Base-by-base conservation (phyloP, 2,113 vertebrate genomes). In the Actenoides lindsayi region DNA sequence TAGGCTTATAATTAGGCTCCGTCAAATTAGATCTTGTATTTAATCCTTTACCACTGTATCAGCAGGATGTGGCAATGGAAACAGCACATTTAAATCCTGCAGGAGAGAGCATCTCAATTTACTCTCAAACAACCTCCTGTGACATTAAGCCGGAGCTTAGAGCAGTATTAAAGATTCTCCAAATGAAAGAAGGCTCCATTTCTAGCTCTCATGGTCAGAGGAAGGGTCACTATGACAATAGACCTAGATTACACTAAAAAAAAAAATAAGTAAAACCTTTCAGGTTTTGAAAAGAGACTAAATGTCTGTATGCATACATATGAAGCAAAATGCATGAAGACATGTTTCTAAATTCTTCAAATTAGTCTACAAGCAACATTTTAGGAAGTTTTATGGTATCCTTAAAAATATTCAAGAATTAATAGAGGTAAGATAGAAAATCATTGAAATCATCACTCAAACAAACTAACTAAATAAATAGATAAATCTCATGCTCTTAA, bases 61-160 rank as follows among this genome's bases (percentile, higher is more conserved):
- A 96, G 90, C 81, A 97, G 85, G 85, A 94, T 78, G 63, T 48
- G 62, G 83, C 88, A 96, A 83, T 80, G 83, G 81, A 95, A 93
- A 75, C 46, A 84, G 70, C 86, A 92, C 83, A 75, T 79, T 91
- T 76, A 89, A 95, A 81, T 93, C 91, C 70, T 64, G 67, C 6
- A 8, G 51, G 48, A 95, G 39, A 83, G 11, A 91, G 16, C 89
- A 81, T 89, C 95, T 95, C 90, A 79, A 79, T 94, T 96, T 89
- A 94, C 82, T 35, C 74, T 90, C 68, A 51, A 60, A 4, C 91
- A 89, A 81, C 81, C 90, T 91, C 60, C 77, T 77, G 65, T 83
- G 79, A 93, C 83, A 87, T 92, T 87, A 87, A 84, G 70, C 79
- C 87, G 67, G 46, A 93, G 67, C 59, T 86, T 93, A 87, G 51